Evolutionary conservation across 2,797 vertebrate genomes (phyloP).

Genomic region (Otolemur crassicaudatus): DNA sequence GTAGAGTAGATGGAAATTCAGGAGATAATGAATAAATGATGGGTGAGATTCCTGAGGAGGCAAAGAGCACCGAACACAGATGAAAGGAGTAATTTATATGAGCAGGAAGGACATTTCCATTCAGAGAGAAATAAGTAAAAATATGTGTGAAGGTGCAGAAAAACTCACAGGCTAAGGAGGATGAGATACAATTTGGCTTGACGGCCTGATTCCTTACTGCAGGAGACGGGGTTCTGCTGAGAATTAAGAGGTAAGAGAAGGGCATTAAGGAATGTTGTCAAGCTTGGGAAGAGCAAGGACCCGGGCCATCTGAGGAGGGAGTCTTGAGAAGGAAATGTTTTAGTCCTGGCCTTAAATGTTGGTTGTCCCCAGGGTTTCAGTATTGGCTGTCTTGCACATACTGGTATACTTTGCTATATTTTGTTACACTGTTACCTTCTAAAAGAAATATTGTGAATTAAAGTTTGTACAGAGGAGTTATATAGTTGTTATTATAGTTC

Average conservation of each 20-base stretch:
- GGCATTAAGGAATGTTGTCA: neutral
- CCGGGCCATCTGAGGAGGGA: neutral
- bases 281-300: neutral
- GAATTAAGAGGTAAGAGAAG: neutral
- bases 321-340: neutral
- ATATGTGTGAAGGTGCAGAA: neutral
- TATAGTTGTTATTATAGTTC: neutral
- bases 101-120: neutral
- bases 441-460: conserved; percentile 49
- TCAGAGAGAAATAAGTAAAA: neutral
- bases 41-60: neutral
- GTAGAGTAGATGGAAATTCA: neutral
- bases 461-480: neutral
- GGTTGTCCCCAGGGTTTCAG: neutral
- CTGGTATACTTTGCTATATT: neutral
- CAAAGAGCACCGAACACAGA: neutral
- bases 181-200: neutral
- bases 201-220: neutral
- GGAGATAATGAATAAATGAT: neutral
- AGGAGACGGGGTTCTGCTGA: neutral
- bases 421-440: neutral
- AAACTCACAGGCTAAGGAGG: neutral
- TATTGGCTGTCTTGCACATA: neutral
- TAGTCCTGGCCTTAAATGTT: neutral
- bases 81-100: neutral